phyloP scores from a whole-genome alignment of 2,113 vertebrate genomes.

The Chinchilla lanigera region DNA sequence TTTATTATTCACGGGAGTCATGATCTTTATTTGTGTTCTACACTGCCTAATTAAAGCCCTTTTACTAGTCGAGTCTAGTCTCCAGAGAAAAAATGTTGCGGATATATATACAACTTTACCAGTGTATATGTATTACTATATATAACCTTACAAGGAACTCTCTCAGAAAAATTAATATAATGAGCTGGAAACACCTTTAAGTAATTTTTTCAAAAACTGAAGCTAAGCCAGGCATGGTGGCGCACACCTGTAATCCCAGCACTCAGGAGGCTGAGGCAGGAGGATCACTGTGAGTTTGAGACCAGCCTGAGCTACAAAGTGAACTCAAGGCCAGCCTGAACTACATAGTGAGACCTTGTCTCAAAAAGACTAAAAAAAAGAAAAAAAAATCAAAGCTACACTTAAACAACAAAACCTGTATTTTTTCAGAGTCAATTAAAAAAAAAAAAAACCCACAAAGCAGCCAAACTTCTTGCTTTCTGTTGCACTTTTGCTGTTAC shows the following conservation, averaged over 20 bases:
- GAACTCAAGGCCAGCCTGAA: no score
- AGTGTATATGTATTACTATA: not conserved
- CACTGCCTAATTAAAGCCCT: not conserved
- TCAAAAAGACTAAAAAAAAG: not conserved
- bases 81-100: not conserved
- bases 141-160: not conserved
- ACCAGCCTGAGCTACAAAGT: no score
- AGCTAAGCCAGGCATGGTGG: no score
- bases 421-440: not conserved
- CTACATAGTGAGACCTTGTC: no score
- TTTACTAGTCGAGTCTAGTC: not conserved
- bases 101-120: not conserved
- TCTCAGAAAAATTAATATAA: conserved; percentile 22
- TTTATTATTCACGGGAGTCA: not conserved
- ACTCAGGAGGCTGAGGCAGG: no score
- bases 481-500: conserved; percentile 32
- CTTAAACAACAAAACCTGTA: not conserved
- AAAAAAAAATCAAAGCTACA: conserved; percentile 32
- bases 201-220: no score
- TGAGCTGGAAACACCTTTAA: conserved; percentile 17
- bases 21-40: conserved; percentile 2
- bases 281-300: no score
- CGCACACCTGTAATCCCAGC: no score
- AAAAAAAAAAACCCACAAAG: not conserved
- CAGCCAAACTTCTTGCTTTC: not conserved